Conservation (phyloP, 1,140 invertebrate species). For the Gryllus bimaculatus region DNA sequence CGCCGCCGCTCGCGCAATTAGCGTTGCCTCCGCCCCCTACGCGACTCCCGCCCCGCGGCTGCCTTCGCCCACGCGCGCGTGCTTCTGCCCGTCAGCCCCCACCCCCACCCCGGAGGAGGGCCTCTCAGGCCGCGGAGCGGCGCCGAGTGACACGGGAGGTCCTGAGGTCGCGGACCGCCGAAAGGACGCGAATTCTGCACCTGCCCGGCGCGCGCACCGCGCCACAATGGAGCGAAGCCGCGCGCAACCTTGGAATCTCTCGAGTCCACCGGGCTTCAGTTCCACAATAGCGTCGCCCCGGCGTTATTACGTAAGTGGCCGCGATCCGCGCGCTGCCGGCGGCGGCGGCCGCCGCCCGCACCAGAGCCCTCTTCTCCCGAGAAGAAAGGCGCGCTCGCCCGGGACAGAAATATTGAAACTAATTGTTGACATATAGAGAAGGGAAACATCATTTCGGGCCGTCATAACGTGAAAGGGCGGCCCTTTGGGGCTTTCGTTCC, state of each 20-base stretch:
- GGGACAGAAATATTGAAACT: not conserved
- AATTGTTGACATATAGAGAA: not conserved
- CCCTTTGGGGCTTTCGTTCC: not conserved
- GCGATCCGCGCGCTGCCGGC: not conserved
- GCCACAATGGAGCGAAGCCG: not conserved
- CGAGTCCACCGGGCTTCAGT: not conserved
- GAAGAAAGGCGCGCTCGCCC: not conserved
- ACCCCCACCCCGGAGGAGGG: no score
- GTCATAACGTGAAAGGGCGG: not conserved
- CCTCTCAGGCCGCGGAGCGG: no score
- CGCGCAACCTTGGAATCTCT: not conserved
- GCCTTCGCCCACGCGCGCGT: no score
- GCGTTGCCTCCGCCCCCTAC: no score
- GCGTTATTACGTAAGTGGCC: not conserved
- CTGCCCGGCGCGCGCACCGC: not conserved
- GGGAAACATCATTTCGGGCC: not conserved
- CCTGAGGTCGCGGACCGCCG: no score
- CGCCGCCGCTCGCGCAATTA: no score
- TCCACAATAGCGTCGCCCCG: not conserved
- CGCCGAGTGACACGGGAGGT: no score
- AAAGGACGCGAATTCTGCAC: not conserved
- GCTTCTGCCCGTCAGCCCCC: no score
- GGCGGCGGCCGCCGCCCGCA: no score
- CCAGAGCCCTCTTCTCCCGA: not conserved
- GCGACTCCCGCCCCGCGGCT: no score